Evolutionary conservation across 1,140 invertebrate species (phyloP).

Genomic region (Drosophila kikkawai): DNA sequence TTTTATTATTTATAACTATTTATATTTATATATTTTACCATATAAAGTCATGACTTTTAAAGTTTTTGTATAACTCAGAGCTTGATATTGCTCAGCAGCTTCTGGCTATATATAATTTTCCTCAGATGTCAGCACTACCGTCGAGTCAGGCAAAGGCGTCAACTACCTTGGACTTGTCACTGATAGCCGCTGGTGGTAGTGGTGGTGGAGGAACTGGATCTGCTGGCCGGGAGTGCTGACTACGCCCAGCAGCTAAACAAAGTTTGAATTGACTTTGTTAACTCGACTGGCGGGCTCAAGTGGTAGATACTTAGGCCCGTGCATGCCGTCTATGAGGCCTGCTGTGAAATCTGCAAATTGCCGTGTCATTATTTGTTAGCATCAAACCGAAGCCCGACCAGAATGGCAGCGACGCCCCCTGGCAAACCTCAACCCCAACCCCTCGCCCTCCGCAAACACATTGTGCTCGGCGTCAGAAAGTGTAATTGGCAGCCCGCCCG

Average conservation of each 20-base stretch:
- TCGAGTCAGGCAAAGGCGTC: conserved; percentile 27
- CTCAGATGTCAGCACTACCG: not conserved
- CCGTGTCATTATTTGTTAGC: conserved; percentile 85
- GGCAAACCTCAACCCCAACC: conserved; percentile 27
- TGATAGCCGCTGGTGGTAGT: conserved; percentile 50
- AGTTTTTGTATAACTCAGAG: not conserved
- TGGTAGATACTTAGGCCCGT: conserved; percentile 45
- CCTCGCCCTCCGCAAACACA: conserved; percentile 13
- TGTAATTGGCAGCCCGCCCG: conserved; percentile 76
- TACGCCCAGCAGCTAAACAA: conserved; percentile 65
- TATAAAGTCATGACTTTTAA: not conserved
- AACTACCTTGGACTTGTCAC: conserved; percentile 68
- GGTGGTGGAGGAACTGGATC: conserved; percentile 14
- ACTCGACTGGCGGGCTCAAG: conserved; percentile 65
- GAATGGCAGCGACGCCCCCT: conserved; percentile 37
- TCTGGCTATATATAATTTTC: not conserved
- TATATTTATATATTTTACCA: not conserved
- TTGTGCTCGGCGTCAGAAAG: conserved; percentile 69
- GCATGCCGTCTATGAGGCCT: conserved; percentile 47
- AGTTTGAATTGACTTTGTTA: conserved; percentile 78
- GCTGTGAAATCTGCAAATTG: conserved; percentile 85
- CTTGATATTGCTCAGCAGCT: not conserved
- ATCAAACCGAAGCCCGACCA: conserved; percentile 62
- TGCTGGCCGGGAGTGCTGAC: conserved; percentile 1
- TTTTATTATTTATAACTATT: not conserved